Base-by-base conservation (phyloP, 92 coral and sea anemone genomes). In the Epizoanthus scotinus region DNA sequence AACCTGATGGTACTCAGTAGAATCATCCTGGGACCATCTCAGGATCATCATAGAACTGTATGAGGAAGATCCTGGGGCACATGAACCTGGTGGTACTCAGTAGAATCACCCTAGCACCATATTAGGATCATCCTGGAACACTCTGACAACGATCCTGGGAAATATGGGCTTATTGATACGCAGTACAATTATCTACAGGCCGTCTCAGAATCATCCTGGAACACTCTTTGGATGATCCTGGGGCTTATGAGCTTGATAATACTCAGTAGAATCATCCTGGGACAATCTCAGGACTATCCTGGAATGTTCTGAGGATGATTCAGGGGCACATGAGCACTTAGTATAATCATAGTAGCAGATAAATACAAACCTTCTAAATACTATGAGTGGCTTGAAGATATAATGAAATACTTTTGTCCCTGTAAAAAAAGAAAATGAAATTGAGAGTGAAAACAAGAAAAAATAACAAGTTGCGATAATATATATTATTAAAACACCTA, bases 341-440 rank as follows among this genome's bases (percentile, higher is more conserved):
- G 12, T 59, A 59, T 3, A 59, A 22, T 26, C 6, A 22, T 26
- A 60, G 24, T 27, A 60, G 27, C 14, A 60, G 24, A 20, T 19
- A n/a, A 78, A 79, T 18, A 67, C 79, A 8, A 61, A 95, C 98
- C 94, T 93, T 70, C 94, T 98, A 82, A 95, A 95, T 49, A 95
- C 86, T 60, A 87, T 87, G 58, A 95, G 65, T 2, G 98, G 98
- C 52, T 89, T 83, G 72, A 93, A 73, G 70, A 95, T 77, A 87
- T 73, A 95, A 82, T 93, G 95, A 38, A 89, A 78, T 50, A 95
- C 73, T 75, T 84, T 91, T 84, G 89, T 89, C 44, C 98, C 98
- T 94, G 62, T 2, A 40, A 83, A 84, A 36, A 22, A 31, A 70
- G 1, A 3, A 6, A 3, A 10, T 10, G 27, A 47, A 58, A 71